Base-by-base conservation (phyloP, 1,140 invertebrate genomes). In the Leucophenga varia region DNA sequence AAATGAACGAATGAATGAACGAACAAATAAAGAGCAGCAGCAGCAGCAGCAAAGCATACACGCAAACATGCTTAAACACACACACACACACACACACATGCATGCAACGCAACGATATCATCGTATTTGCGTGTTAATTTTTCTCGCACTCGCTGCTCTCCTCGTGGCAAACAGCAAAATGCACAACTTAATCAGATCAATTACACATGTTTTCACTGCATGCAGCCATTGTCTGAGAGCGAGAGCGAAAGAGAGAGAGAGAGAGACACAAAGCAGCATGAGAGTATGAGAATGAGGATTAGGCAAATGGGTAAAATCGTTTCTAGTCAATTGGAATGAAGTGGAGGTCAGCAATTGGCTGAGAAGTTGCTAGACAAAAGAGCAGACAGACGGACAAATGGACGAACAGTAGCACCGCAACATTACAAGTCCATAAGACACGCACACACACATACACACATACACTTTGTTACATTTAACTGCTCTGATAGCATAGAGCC, bases 121-220 rank as follows among this genome's bases (percentile, higher is more conserved):
- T n/a, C n/a, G n/a, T n/a, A n/a, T n/a, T n/a, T n/a, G n/a, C n/a
- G n/a, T n/a, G n/a, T n/a, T n/a, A n/a, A n/a, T n/a, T n/a, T n/a
- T n/a, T n/a, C n/a, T n/a, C n/a, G n/a, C n/a, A n/a, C n/a, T n/a
- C n/a, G n/a, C n/a, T n/a, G n/a, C n/a, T 25, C 22, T 10, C 22
- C 10, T 25, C 22, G 10, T 25, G 22, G 5, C 22, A 25, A 25
- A 25, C 22, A 25, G 22, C 22, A 21, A 3, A 39, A 7, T n/a
- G 37, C 8, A 61, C 63, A 65, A 61, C 61, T 65, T 65, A 65
- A 65, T 65, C 63, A 65, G 63, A 65, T 65, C 63, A 65, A 65
- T 65, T 65, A 65, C 63, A 65, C 61, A 67, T 65, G 63, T 65
- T 67, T 65, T 65, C 61, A 58, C 61, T 61, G 57, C 61, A 64